These are phyloP conservation scores for Oreochromis mossambicus DNA, from an alignment of 2,797 vertebrate species.

Conservation along the genomic window DNA sequence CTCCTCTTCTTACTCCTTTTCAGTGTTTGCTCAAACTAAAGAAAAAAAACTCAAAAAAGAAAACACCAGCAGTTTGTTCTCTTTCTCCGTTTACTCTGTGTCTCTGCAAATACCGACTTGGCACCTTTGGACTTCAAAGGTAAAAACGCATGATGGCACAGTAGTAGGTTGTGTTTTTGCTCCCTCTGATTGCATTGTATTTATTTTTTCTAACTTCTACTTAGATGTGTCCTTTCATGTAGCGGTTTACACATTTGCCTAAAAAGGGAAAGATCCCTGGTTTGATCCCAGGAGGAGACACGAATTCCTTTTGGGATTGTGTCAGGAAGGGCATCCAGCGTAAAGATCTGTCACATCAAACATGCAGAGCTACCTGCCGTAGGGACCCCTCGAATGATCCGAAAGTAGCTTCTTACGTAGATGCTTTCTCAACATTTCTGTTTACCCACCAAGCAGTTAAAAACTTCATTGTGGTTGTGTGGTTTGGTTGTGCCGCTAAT, in stretches of 20 bases:
- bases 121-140: not conserved
- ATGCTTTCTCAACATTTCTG: not conserved
- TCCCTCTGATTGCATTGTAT: not conserved
- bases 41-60: slow-evolving; percentile 1
- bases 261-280: not conserved
- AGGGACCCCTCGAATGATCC: not conserved
- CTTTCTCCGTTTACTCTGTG: slow-evolving; percentile 4
- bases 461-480: not conserved
- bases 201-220: not conserved
- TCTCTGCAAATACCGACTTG: slow-evolving; percentile 1
- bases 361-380: not conserved
- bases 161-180: not conserved
- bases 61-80: slow-evolving; percentile 11
- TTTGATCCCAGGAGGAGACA: not conserved
- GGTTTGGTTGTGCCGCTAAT: not conserved
- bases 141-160: not conserved
- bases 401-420: not conserved
- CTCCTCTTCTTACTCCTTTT: slow-evolving; percentile 7
- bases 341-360: not conserved
- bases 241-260: not conserved
- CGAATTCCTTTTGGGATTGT: not conserved
- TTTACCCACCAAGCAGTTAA: not conserved
- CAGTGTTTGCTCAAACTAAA: slow-evolving; percentile 14
- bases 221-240: not conserved
- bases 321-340: not conserved